Percentiles rank a stretch among this genome's conserved stretches.
These are phyloP conservation scores for Epizoanthus fatuus DNA, from an alignment of 92 coral and sea anemone genomes.

Conservation along the genomic window DNA sequence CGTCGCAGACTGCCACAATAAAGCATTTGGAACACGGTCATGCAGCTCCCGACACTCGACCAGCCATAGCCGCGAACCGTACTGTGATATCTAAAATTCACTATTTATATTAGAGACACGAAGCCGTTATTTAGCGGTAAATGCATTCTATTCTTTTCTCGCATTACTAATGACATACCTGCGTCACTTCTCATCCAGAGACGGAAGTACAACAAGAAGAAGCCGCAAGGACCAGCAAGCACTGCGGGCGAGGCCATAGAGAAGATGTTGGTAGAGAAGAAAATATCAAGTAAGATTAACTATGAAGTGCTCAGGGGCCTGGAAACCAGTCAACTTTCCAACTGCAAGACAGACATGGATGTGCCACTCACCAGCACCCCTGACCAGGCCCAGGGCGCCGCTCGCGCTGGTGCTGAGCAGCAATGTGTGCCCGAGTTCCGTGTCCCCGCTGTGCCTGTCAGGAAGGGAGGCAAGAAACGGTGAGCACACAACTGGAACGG, in stretches of 20 bases:
- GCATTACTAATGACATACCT: neutral
- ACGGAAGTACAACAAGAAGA: slow-evolving; percentile 86
- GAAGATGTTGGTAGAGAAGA: slow-evolving; percentile 98
- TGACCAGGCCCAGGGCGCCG: slow-evolving; percentile 61
- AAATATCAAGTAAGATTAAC: slow-evolving; percentile 96
- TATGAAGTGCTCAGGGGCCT: slow-evolving; percentile 96
- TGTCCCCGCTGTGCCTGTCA: slow-evolving; percentile 78
- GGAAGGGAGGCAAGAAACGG: slow-evolving; percentile 83
- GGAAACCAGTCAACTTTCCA: slow-evolving; percentile 79
- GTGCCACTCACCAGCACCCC: slow-evolving; percentile 49
- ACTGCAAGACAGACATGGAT: slow-evolving; percentile 18
- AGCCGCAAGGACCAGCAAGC: slow-evolving; percentile 80
- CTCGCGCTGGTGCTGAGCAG: neutral
- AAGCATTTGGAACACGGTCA: too few relatives aligned
- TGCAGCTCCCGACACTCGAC: too few relatives aligned
- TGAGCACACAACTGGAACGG: slow-evolving; percentile 2
- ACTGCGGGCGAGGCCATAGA: slow-evolving; percentile 99
- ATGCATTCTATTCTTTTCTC: neutral
- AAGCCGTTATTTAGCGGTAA: too few relatives aligned
- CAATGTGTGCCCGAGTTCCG: slow-evolving; percentile 68
- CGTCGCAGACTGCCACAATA: too few relatives aligned
- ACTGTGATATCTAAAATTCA: too few relatives aligned
- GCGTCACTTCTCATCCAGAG: slow-evolving; percentile 53
- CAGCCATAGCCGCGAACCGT: too few relatives aligned
- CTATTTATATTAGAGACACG: too few relatives aligned